Evolutionary conservation across 1,140 invertebrate species (phyloP).

Genomic region (Venturia canescens): DNA sequence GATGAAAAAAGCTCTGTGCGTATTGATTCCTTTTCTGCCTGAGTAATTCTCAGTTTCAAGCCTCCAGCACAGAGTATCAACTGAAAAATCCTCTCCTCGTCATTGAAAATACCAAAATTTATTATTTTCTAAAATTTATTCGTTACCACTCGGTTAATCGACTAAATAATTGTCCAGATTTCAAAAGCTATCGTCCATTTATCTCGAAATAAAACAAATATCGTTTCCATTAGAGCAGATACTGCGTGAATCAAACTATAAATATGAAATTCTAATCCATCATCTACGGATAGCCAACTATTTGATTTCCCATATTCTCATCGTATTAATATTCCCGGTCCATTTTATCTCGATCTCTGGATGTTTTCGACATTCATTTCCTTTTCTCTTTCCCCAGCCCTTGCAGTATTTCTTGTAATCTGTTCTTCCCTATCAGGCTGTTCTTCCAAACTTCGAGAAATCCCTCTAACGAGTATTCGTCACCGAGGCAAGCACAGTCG

Average conservation of each 20-base stretch:
- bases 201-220: too few species aligned
- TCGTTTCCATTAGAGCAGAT: neutral
- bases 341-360: neutral
- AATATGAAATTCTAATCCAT: neutral
- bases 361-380: neutral
- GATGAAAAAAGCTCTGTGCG: too few species aligned
- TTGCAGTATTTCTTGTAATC: neutral
- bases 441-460: neutral
- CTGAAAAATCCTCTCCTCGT: too few species aligned
- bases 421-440: neutral
- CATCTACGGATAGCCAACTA: neutral
- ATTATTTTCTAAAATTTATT: too few species aligned
- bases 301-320: neutral
- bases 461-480: neutral
- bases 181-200: too few species aligned
- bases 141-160: too few species aligned
- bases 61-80: too few species aligned
- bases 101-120: too few species aligned
- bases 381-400: neutral
- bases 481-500: neutral
- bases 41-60: too few species aligned
- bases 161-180: too few species aligned
- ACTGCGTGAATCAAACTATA: too few species aligned
- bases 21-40: too few species aligned
- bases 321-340: neutral